phyloP scores from a whole-genome alignment of 2,888 invertebrate species.

The Tanypteryx hageni region DNA sequence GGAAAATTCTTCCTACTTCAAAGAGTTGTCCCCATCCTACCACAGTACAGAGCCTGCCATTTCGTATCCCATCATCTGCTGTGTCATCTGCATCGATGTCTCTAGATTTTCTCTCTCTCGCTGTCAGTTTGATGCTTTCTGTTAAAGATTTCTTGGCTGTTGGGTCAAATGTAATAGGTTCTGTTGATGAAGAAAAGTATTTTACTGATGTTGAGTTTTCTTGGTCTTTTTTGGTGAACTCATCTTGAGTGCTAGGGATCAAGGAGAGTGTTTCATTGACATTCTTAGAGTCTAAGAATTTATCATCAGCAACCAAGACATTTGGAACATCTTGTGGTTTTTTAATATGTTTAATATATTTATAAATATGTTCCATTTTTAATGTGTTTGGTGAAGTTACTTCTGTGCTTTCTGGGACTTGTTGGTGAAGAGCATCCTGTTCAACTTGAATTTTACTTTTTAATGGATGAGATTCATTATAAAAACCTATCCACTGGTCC shows the following conservation, averaged over 20 bases:
- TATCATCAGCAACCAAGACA: neutral
- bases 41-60: conserved; percentile 85
- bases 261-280: neutral
- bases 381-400: neutral
- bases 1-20: conserved; percentile 87
- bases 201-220: neutral
- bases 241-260: neutral
- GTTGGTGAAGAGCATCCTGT: neutral
- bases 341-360: neutral
- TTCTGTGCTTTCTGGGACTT: neutral
- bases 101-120: neutral
- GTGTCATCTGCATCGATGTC: neutral
- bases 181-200: neutral
- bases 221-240: neutral
- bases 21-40: conserved; percentile 90
- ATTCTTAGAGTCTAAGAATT: neutral
- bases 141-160: neutral
- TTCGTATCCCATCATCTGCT: conserved; percentile 75
- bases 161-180: conserved; percentile 11
- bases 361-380: neutral
- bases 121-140: neutral
- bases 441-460: conserved; percentile 3
- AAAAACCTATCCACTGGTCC: neutral
- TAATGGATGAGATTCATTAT: neutral
- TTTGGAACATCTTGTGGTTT: neutral